Percentiles rank a stretch among this genome's conserved stretches.
phyloP scores from a whole-genome alignment of 2,888 invertebrate genomes.

The Oligia strigilis region DNA sequence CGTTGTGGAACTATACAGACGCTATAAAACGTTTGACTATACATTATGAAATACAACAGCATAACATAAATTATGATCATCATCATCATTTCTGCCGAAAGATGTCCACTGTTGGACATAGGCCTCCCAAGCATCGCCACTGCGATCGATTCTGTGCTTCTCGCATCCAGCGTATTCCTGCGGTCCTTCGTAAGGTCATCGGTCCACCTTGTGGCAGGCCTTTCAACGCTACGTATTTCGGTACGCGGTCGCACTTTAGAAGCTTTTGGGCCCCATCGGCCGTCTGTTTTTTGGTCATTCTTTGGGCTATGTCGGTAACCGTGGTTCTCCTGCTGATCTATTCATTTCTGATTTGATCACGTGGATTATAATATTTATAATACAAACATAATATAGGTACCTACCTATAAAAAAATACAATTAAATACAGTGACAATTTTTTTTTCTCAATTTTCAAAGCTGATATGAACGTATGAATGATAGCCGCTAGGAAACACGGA shows the following conservation, averaged over 20 bases:
- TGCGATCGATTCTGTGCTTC: neutral
- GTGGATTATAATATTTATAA: neutral
- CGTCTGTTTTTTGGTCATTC: neutral
- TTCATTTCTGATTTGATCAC: neutral
- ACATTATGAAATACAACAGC: neutral
- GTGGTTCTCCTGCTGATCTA: neutral
- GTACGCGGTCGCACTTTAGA: neutral
- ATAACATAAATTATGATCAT: neutral
- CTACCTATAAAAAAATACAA: neutral
- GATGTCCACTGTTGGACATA: neutral
- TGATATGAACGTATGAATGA: too few species aligned
- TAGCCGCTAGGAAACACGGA: neutral
- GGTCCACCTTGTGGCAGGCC: neutral
- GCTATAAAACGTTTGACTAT: neutral
- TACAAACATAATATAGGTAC: neutral
- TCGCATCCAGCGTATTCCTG: neutral
- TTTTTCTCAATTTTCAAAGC: neutral
- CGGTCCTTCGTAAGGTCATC: neutral
- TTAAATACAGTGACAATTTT: neutral
- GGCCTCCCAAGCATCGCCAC: neutral
- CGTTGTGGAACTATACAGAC: too few species aligned
- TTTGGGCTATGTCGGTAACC: neutral
- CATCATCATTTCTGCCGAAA: neutral
- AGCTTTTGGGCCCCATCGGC: neutral
- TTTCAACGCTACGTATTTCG: neutral